A percentile compares a stretch with the other conserved stretches of the same genome.
These are phyloP conservation scores for Heliothis peltigera DNA, from an alignment of 2,888 invertebrate genomes.

Conservation along the genomic window DNA sequence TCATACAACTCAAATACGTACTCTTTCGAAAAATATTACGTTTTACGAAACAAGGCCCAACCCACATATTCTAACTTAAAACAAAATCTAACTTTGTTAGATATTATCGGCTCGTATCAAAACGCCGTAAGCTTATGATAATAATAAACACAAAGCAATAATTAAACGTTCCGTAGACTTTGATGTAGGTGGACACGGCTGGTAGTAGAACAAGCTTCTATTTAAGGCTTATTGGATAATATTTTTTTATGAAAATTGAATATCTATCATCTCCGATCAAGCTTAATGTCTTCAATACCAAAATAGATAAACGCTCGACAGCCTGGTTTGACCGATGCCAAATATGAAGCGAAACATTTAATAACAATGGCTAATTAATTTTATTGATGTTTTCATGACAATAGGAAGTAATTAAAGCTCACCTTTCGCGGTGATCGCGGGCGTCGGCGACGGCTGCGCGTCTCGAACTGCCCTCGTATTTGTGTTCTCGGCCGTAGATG, in stretches of 20 bases:
- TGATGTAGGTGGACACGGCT: conserved; percentile 77
- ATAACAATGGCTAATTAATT: conserved; percentile 45
- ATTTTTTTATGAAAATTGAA: conserved; percentile 66
- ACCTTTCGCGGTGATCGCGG: conserved; percentile 88
- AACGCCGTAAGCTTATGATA: conserved; percentile 78
- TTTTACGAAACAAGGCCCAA: conserved; percentile 54
- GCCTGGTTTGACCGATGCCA: conserved; percentile 30
- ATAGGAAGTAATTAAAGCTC: conserved; percentile 62
- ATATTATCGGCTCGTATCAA: conserved; percentile 64
- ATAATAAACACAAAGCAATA: conserved; percentile 76
- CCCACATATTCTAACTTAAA: conserved; percentile 53
- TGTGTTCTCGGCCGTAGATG: conserved; percentile 95
- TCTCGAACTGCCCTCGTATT: conserved; percentile 92
- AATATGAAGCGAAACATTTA: conserved; percentile 41
- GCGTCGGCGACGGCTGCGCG: conserved; percentile 82
- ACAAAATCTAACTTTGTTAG: conserved; percentile 56
- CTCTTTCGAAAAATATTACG: conserved; percentile 49
- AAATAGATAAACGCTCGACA: conserved; percentile 26
- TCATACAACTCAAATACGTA: conserved; percentile 44
- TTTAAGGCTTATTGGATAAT: conserved; percentile 77
- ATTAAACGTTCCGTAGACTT: conserved; percentile 78
- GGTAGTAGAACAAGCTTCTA: conserved; percentile 81
- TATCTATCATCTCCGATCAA: conserved; percentile 56
- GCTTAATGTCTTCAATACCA: conserved; percentile 43
- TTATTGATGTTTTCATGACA: conserved; percentile 38